Conservation (phyloP, 2,888 invertebrate genomes). For the Pristionchus japonicus region DNA sequence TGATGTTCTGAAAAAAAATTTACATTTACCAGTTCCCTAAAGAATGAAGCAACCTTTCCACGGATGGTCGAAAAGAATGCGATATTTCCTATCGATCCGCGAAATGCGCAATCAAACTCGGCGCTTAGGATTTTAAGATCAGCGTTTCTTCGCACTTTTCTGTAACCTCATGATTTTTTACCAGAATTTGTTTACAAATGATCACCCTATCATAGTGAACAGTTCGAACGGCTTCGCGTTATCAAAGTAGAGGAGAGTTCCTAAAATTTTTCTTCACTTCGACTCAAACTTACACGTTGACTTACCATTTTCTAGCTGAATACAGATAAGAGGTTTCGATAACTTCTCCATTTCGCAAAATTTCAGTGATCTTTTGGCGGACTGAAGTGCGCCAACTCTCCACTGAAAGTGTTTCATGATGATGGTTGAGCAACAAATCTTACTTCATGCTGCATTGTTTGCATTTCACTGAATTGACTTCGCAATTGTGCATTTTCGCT, state of each 20-base stretch:
- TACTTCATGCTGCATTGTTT: not conserved
- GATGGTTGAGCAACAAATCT: not conserved
- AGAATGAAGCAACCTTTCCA: not conserved
- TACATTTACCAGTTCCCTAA: too few species aligned
- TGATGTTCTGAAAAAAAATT: not conserved
- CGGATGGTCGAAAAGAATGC: not conserved
- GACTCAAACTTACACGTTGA: not conserved
- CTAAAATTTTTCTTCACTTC: not conserved
- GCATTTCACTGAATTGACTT: not conserved
- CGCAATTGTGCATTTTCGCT: not conserved
- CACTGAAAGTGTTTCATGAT: not conserved
- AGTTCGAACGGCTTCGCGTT: not conserved
- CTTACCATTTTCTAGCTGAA: not conserved
- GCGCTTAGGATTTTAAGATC: not conserved
- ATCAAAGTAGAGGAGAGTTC: not conserved
- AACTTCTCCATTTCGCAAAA: not conserved
- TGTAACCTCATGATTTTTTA: too few species aligned
- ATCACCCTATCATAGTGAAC: not conserved
- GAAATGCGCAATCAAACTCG: not conserved
- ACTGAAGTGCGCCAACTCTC: not conserved
- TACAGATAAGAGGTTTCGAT: not conserved
- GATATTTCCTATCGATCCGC: not conserved
- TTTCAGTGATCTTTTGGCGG: not conserved
- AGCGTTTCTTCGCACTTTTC: not conserved
- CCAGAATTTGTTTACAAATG: too few species aligned